Evolutionary conservation across 2,888 invertebrate genomes (phyloP).

Genomic region (Gandaritis pyraliata): DNA sequence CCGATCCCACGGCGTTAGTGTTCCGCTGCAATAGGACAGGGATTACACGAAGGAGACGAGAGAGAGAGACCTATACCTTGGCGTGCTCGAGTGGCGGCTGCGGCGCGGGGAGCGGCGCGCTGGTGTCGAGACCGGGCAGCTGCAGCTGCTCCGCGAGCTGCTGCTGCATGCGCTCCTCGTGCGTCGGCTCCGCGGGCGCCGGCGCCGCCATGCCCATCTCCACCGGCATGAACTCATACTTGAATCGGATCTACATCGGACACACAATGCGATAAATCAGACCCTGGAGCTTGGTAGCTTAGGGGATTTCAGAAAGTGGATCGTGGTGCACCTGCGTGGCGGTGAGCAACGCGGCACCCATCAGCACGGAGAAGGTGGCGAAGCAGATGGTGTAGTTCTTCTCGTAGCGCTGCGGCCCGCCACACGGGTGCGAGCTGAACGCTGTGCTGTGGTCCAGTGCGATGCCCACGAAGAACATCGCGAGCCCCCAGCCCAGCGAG

Average conservation of each 20-base stretch:
- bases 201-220: constrained; percentile 77
- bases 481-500: constrained; percentile 98
- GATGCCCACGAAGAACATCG: constrained; percentile 99
- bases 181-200: constrained; percentile 82
- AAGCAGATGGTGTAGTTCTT: constrained; percentile 99
- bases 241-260: constrained; percentile 83
- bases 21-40: too few relatives aligned
- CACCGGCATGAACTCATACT: constrained; percentile 81
- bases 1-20: background rate
- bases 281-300: too few relatives aligned
- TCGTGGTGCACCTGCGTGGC: constrained; percentile 89
- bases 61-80: constrained; percentile 44
- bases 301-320: too few relatives aligned
- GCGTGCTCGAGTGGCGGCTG: constrained; percentile 60
- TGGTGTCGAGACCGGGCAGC: constrained; percentile 90
- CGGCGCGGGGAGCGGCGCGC: constrained; percentile 73
- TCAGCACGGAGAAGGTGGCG: constrained; percentile 97
- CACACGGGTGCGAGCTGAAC: constrained; percentile 96
- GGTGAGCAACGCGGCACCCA: constrained; percentile 96
- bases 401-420: constrained; percentile 93
- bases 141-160: constrained; percentile 93
- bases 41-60: too few relatives aligned
- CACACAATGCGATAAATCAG: too few relatives aligned
- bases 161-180: constrained; percentile 92
- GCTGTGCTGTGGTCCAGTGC: constrained; percentile 98